Conservation (phyloP, 2,113 vertebrate species). For the Lepus timidus region DNA sequence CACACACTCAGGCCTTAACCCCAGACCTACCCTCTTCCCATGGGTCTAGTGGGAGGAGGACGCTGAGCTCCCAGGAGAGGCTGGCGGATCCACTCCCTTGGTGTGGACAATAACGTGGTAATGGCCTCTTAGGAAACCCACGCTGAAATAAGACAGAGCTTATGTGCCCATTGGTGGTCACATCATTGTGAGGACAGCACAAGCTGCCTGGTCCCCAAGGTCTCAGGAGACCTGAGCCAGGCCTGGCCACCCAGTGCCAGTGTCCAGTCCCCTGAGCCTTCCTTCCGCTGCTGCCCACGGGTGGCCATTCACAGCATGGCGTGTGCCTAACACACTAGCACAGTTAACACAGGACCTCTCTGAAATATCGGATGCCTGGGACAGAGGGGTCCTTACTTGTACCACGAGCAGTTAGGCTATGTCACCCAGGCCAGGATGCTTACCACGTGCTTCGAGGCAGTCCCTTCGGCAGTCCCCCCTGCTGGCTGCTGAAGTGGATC, state of each 20-base stretch:
- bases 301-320: not conserved
- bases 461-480: not conserved
- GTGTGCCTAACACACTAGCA: not conserved
- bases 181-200: not conserved
- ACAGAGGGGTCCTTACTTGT: not conserved
- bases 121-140: not conserved
- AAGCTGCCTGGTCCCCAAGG: not conserved
- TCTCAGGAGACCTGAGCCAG: not conserved
- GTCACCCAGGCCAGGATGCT: not conserved
- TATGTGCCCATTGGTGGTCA: not conserved
- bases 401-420: not conserved
- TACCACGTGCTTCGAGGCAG: not conserved
- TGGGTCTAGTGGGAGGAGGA: not conserved
- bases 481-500: not conserved
- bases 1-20: not conserved
- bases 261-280: not conserved
- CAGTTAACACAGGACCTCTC: not conserved
- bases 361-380: not conserved
- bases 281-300: not conserved
- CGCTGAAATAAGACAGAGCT: not conserved
- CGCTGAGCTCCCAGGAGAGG: not conserved
- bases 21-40: not conserved
- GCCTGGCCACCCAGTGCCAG: too few relatives aligned
- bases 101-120: not conserved
- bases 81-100: not conserved